Base-by-base conservation (phyloP, 2,113 vertebrate species). In the Pomatorhinus ruficollis region DNA sequence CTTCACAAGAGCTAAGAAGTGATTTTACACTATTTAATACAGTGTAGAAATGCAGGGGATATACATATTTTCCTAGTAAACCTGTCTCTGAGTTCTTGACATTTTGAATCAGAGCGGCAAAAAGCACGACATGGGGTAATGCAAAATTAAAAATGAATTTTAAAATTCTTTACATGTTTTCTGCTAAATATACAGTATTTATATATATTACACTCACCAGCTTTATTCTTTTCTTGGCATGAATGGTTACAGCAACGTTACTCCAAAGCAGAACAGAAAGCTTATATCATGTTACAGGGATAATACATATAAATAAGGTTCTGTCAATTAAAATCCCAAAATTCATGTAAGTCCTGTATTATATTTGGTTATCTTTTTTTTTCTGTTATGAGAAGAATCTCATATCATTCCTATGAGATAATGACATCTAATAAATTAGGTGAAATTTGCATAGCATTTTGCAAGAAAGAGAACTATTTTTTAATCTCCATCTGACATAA, bases 401-500 rank as follows among this genome's bases (percentile, higher is more conserved):
- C 16, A 1, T 50, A 31, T 69, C 24, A 53, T 80, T 90, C 31
- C 82, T 86, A 21, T 10, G 25, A 83, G n/a, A 93, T 61, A 37
- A 86, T 81, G 44, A 74, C 35, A 81, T 52, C 66, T 80, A 86
- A 81, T 86, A 84, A 64, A 90, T 35, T 35, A 86, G 78, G 83
- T 64, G 10, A 93, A 87, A 94, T 89, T 87, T 92, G 64, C 69
- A 75, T 35, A 83, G 92, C 79, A 64, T 47, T 77, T 83, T 77
- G 39, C 72, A 86, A 94, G 87, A 59, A 83, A 83, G 10, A 52
- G 15, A 93, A 80, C n/a, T 83, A 40, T 50, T 89, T 94, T 92
- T 88, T 56, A 75, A 88, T 92, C 37, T 76, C 33, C 60, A 49
- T 80, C 91, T 96, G 60, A 85, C 52, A 68, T 56, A 92, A 91